Percentiles rank a stretch among this genome's conserved stretches.
Evolutionary conservation across 2,888 invertebrate species (phyloP).

Genomic region (Polymixis flavicincta): DNA sequence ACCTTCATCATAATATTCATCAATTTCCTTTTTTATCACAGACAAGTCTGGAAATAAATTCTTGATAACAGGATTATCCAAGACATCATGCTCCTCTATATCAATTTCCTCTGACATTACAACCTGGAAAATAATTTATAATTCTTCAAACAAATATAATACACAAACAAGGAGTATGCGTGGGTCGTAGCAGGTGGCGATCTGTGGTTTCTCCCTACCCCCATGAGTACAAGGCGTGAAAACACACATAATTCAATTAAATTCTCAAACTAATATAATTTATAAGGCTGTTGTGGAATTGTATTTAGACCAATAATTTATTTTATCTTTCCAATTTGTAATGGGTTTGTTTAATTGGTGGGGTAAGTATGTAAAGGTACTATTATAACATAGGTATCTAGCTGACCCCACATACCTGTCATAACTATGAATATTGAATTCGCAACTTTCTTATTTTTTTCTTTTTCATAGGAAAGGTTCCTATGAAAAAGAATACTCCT

Average conservation of each 20-base stretch:
- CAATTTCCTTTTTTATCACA: conserved; percentile 72
- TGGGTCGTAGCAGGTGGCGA: no score
- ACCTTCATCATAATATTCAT: conserved; percentile 74
- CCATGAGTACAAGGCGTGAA: background rate
- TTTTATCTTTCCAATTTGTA: background rate
- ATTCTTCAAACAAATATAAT: background rate
- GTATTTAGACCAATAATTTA: background rate
- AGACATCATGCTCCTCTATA: conserved; percentile 83
- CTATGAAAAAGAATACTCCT: no score
- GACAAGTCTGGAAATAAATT: conserved; percentile 81
- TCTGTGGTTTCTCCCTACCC: no score
- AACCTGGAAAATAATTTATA: conserved; percentile 37
- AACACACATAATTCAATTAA: no score
- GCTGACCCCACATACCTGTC: no score
- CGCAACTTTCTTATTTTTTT: no score
- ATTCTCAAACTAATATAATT: no score
- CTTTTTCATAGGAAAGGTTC: no score
- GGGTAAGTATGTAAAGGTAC: background rate
- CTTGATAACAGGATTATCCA: conserved; percentile 78
- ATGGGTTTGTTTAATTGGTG: no score
- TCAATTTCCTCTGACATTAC: conserved; percentile 81
- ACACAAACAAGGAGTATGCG: background rate
- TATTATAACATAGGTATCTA: no score
- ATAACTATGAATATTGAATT: no score
- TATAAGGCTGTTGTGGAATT: background rate